phyloP scores from a whole-genome alignment of 2,888 invertebrate species.

The Cryptocephalus primarius region DNA sequence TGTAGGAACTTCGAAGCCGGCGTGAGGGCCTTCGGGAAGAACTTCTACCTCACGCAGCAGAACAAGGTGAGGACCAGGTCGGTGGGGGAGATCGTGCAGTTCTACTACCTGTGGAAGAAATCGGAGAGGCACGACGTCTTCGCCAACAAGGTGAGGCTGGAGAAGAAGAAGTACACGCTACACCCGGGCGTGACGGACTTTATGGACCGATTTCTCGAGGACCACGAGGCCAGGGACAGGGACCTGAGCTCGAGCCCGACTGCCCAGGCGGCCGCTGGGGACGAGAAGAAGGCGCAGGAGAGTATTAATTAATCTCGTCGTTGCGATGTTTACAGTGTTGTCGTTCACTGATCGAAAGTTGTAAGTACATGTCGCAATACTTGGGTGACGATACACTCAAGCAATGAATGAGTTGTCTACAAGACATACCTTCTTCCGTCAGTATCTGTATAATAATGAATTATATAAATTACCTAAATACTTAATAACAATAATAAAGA shows the following conservation, averaged over 20 bases:
- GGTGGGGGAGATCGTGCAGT: slow-evolving; percentile 94
- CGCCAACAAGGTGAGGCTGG: slow-evolving; percentile 78
- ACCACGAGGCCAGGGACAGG: slow-evolving; percentile 61
- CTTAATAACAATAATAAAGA: no score
- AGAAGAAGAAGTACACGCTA: slow-evolving; percentile 85
- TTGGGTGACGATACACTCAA: no score
- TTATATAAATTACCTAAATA: no score
- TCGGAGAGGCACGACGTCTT: slow-evolving; percentile 92
- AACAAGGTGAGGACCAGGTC: slow-evolving; percentile 87
- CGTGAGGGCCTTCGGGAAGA: slow-evolving; percentile 77
- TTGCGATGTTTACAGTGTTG: no score
- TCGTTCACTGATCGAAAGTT: no score
- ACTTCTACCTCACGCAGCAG: slow-evolving; percentile 89
- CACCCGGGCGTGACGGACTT: slow-evolving; percentile 92
- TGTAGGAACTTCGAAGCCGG: slow-evolving; percentile 95
- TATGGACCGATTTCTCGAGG: slow-evolving; percentile 87
- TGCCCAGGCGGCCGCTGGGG: slow-evolving; percentile 17
- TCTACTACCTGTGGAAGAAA: slow-evolving; percentile 97
- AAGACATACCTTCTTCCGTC: no score
- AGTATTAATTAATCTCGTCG: neutral
- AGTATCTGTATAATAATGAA: no score
- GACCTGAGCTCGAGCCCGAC: slow-evolving; percentile 56
- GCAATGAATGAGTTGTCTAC: no score
- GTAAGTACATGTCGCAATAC: no score
- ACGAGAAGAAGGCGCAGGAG: slow-evolving; percentile 8